These are phyloP conservation scores for Heterocephalus glaber DNA, from an alignment of 2,113 vertebrate species.

Conservation along the genomic window DNA sequence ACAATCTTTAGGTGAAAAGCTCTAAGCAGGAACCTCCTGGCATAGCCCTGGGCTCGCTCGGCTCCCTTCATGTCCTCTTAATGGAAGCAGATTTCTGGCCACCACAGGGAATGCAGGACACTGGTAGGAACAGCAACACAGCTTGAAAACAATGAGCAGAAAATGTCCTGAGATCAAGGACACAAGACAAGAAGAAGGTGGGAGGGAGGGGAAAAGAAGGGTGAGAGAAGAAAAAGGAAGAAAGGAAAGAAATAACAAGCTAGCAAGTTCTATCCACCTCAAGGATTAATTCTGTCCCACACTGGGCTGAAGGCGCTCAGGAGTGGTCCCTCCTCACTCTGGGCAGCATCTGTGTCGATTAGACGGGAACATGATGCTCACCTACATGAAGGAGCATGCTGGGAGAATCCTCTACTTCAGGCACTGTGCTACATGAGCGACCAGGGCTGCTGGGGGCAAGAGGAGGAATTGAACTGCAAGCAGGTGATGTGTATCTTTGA, in stretches of 20 bases:
- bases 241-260: not conserved
- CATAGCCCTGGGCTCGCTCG: not conserved
- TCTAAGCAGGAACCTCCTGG: not conserved
- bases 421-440: not conserved
- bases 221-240: not conserved
- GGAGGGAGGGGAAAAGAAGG: not conserved
- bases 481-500: not conserved
- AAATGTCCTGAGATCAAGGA: not conserved
- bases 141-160: constrained; percentile 38
- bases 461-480: not conserved
- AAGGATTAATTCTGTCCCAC: not conserved
- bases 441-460: not conserved
- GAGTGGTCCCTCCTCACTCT: not conserved
- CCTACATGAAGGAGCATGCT: not conserved
- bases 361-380: not conserved
- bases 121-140: not conserved
- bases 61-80: not conserved
- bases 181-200: not conserved
- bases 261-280: not conserved
- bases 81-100: not conserved
- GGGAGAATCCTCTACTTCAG: not conserved
- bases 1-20: not conserved
- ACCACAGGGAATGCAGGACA: not conserved
- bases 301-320: not conserved
- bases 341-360: not conserved